These are phyloP conservation scores for Drosophila affinis DNA, from an alignment of 2,888 invertebrate species.

Conservation along the genomic window DNA sequence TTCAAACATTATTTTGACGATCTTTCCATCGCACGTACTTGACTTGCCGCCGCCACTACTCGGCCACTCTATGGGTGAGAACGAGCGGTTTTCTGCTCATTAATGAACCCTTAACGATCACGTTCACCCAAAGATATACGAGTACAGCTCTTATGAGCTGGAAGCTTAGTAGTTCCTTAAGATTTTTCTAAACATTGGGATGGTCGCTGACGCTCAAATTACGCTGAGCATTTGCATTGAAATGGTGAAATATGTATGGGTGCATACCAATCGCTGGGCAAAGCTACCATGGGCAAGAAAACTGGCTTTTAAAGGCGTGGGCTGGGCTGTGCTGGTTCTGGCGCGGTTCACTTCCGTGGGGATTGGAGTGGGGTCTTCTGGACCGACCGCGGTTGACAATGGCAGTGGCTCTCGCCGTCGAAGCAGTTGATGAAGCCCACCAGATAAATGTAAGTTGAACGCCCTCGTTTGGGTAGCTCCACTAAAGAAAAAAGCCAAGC, in stretches of 20 bases:
- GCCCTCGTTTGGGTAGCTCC: slow-evolving; percentile 63
- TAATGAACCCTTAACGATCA: slow-evolving; percentile 20
- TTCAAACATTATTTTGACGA: background rate
- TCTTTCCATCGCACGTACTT: slow-evolving; percentile 15
- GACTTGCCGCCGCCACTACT: background rate
- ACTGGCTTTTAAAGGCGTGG: slow-evolving; percentile 37
- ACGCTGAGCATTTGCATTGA: background rate
- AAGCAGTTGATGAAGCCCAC: slow-evolving; percentile 24
- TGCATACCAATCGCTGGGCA: slow-evolving; percentile 18
- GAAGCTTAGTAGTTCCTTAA: no score
- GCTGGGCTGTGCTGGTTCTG: slow-evolving; percentile 7
- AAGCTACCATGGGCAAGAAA: slow-evolving; percentile 20
- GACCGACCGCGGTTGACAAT: slow-evolving; percentile 35
- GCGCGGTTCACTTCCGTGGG: slow-evolving; percentile 8
- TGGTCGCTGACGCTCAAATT: background rate
- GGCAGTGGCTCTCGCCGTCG: slow-evolving; percentile 35
- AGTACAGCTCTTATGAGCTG: slow-evolving; percentile 13
- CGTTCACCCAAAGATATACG: slow-evolving; percentile 1
- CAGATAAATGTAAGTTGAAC: slow-evolving; percentile 67
- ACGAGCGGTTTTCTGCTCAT: slow-evolving; percentile 2
- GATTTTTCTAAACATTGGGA: background rate
- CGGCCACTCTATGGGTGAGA: background rate
- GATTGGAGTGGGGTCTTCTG: slow-evolving; percentile 14
- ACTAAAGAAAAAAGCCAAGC: slow-evolving; percentile 2
- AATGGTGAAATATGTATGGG: slow-evolving; percentile 37